Evolutionary conservation across 2,888 invertebrate genomes (phyloP), one percentile per base, ranked within the genome.

Genomic region (Philopedon plagiatum): DNA sequence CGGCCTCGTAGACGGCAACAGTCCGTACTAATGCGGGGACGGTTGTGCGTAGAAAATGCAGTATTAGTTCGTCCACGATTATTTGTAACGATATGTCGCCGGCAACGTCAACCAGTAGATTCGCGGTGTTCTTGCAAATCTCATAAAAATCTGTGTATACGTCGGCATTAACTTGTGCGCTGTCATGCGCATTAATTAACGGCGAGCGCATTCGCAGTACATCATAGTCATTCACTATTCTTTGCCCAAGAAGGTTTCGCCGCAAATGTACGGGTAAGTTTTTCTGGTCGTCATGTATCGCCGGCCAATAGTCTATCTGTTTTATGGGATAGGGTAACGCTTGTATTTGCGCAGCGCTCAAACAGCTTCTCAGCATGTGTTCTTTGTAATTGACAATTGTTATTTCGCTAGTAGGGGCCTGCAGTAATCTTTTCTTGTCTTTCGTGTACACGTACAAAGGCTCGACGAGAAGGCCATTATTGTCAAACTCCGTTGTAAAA

Each of bases 311-410:
- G 18, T 44, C 44, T n/a, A 44, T 44, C 18, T 44, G 44, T 18
- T 44, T 44, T 44, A 44, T 4, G 2, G 44, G 44, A 44, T 15
- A 44, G 4, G 44, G 44, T 8, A 44, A 44, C 18, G 13, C 18
- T 2, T n/a, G 15, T 3, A 44, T 44, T n/a, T 15, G 15, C 8
- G 13, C 44, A 2, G 1, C 15, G 2, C 15, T 44, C 18, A 44
- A 44, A 3, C 18, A 18, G 18, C 44, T 44, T 3, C 44, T 13
- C 2, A 15, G 8, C 44, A 18, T 44, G 8, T 44, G 44, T 44
- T 44, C 2, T 44, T 44, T 44, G 44, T 44, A 44, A 8, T 44
- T 44, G 44, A 15, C 44, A 44, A 44, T 44, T 15, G 44, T 44
- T 15, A 44, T 44, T 3, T 4, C 13, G 4, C 18, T 44, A 4